Evolutionary conservation across 2,113 vertebrate species (phyloP).

Genomic region (Recurvirostra avosetta): DNA sequence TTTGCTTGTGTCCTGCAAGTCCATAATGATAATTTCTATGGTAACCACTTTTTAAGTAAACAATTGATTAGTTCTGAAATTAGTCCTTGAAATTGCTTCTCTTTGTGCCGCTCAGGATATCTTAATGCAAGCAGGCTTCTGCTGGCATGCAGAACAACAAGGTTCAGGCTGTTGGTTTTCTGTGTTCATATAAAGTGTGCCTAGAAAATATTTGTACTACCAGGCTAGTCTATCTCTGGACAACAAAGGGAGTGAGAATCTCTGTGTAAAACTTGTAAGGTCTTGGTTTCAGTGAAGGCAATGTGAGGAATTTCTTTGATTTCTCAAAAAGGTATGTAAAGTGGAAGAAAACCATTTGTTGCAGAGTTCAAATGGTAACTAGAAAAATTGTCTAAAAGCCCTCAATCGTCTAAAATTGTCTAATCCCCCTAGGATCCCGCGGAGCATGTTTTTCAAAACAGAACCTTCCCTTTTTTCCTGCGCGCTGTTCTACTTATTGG

Average conservation of each 20-base stretch:
- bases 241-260: neutral
- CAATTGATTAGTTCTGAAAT: slow-evolving; percentile 30
- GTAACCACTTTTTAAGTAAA: slow-evolving; percentile 37
- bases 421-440: rapidly evolving
- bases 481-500: rapidly evolving
- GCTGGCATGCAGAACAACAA: neutral
- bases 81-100: slow-evolving; percentile 4
- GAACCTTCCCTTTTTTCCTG: neutral
- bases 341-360: neutral
- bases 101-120: neutral
- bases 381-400: neutral
- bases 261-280: rapidly evolving
- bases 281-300: neutral
- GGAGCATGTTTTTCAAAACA: neutral
- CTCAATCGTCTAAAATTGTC: neutral
- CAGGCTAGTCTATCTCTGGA: neutral
- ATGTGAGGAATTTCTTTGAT: neutral
- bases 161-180: neutral
- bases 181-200: neutral
- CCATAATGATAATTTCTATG: slow-evolving; percentile 38
- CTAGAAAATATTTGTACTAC: neutral
- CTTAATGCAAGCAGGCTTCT: neutral
- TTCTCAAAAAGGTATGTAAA: neutral
- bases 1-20: neutral
- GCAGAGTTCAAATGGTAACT: neutral